These are phyloP conservation scores for Arizona elegans DNA, from an alignment of 2,113 vertebrate genomes.

Conservation along the genomic window DNA sequence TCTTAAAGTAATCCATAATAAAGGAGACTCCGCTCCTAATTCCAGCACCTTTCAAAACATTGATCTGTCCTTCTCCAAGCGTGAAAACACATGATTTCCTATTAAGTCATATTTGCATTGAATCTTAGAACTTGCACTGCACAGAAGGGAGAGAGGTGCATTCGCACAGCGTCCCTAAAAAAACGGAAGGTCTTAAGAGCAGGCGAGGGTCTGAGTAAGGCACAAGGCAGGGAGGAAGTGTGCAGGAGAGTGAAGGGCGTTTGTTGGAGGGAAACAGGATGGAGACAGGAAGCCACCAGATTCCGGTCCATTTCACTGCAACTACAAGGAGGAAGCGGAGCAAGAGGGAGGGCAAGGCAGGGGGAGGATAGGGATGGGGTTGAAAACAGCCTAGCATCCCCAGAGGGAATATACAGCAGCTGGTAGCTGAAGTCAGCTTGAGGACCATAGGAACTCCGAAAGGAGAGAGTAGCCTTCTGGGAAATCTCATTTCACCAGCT, in stretches of 20 bases:
- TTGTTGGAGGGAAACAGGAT: not conserved
- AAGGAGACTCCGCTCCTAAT: not conserved
- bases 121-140: not conserved
- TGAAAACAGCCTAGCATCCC: not conserved
- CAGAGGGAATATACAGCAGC: too few relatives aligned
- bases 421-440: not conserved
- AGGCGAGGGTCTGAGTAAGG: not conserved
- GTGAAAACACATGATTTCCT: not conserved
- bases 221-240: conserved; percentile 16
- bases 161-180: not conserved
- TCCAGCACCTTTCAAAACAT: not conserved
- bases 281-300: conserved; percentile 21
- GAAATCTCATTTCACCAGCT: not conserved
- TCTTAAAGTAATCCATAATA: not conserved
- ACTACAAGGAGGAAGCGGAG: not conserved
- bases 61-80: not conserved
- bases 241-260: not conserved
- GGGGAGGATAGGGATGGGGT: not conserved
- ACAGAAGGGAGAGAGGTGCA: not conserved
- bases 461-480: not conserved
- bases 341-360: not conserved
- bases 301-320: conserved; percentile 15
- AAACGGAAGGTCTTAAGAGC: not conserved
- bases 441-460: not conserved
- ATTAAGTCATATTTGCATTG: not conserved